Percentiles rank a stretch among this genome's conserved stretches.
These are phyloP conservation scores for Coccyzus lansbergi DNA, from an alignment of 2,797 vertebrate genomes.

Conservation along the genomic window DNA sequence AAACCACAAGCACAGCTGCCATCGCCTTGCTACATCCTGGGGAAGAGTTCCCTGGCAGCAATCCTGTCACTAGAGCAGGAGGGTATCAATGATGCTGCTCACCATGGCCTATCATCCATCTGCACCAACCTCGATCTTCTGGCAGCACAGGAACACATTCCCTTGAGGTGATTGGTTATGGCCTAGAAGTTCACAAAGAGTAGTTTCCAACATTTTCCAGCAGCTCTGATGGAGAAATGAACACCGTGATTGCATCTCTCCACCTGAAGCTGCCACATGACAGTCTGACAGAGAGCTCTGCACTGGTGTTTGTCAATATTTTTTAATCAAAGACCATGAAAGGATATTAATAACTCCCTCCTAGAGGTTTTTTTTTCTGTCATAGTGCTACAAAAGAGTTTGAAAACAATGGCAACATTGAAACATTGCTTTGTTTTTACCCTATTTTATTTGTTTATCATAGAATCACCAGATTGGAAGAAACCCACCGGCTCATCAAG, in stretches of 20 bases:
- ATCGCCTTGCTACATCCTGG: neutral
- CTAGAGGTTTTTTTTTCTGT: neutral
- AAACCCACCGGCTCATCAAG: too few species aligned
- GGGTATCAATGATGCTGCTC: neutral
- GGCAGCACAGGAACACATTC: neutral
- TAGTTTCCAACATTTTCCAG: neutral
- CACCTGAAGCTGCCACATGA: neutral
- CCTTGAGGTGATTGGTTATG: neutral
- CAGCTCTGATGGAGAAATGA: rapidly evolving
- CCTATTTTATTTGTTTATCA: neutral
- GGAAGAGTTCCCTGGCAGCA: neutral
- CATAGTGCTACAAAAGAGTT: neutral
- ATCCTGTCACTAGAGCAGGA: neutral
- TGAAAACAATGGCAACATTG: neutral
- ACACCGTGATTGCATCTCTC: neutral
- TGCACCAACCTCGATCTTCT: neutral
- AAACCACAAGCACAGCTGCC: neutral
- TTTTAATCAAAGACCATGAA: neutral
- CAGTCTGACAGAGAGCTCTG: neutral
- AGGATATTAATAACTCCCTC: neutral
- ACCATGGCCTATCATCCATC: too few species aligned
- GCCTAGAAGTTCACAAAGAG: neutral
- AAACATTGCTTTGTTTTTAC: neutral
- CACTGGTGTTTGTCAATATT: neutral
- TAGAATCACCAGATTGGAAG: too few species aligned